Percentiles rank a stretch among this genome's conserved stretches.
These are phyloP conservation scores for Agriopis leucophaearia DNA, from an alignment of 2,888 invertebrate species.

Conservation along the genomic window DNA sequence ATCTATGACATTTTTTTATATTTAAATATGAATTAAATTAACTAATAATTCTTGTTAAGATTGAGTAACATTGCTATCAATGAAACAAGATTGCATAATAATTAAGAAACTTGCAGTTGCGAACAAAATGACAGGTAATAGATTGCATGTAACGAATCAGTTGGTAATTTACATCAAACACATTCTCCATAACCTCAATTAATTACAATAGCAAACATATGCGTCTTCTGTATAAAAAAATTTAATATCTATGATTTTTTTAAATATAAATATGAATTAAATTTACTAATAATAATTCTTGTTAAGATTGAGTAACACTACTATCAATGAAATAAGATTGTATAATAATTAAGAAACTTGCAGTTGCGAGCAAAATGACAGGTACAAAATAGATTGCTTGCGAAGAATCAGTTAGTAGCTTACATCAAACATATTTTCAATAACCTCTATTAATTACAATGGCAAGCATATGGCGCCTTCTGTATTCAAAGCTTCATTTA, in stretches of 20 bases:
- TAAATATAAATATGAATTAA: background rate
- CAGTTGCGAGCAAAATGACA: conserved; percentile 17
- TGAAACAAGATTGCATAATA: conserved; percentile 10
- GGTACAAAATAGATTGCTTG: conserved; percentile 11
- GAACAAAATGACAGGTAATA: conserved; percentile 12
- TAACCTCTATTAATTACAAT: conserved; percentile 18
- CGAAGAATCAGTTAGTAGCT: background rate
- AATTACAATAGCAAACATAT: conserved; percentile 27
- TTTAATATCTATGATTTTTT: conserved; percentile 12
- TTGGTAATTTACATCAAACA: conserved; percentile 7
- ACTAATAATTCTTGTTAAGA: conserved; percentile 2
- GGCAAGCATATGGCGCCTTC: conserved; percentile 30
- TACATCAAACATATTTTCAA: conserved; percentile 7
- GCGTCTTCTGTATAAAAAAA: conserved; percentile 36
- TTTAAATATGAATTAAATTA: background rate
- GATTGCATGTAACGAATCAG: conserved; percentile 10
- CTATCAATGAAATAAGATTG: background rate
- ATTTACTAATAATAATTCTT: background rate
- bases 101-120: conserved; percentile 14
- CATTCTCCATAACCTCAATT: conserved; percentile 6
- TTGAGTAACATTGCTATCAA: conserved; percentile 3
- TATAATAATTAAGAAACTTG: conserved; percentile 8
- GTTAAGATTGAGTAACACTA: too few species aligned
- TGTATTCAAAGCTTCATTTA: conserved; percentile 38
- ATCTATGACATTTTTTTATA: background rate